Conservation (phyloP, 2,888 invertebrate genomes). For the Mesorhabditis sp. region DNA sequence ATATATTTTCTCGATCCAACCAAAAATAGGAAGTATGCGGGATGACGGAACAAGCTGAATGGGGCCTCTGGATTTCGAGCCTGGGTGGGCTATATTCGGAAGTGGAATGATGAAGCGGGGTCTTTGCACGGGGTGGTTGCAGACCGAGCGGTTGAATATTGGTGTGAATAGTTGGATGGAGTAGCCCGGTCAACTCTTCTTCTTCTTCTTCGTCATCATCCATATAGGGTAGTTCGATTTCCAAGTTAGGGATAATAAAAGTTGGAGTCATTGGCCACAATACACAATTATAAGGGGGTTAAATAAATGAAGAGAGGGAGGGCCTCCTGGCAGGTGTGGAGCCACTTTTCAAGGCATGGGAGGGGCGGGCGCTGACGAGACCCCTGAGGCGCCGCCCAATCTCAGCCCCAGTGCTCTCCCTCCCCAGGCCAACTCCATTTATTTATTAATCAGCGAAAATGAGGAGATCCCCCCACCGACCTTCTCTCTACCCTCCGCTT, state of each 20-base stretch:
- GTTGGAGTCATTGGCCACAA: background rate
- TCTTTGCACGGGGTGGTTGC: constrained; percentile 2
- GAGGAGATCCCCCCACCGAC: background rate
- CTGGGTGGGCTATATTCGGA: background rate
- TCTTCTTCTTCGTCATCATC: background rate
- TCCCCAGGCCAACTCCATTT: constrained; percentile 2
- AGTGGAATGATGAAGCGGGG: constrained; percentile 1
- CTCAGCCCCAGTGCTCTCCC: background rate
- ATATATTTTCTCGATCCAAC: background rate
- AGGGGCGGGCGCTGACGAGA: background rate
- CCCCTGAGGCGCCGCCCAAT: background rate
- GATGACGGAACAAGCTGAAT: background rate
- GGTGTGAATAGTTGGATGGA: no score
- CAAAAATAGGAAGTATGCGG: constrained; percentile 2
- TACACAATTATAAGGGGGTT: background rate
- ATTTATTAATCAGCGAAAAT: constrained; percentile 5
- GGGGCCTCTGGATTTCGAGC: background rate
- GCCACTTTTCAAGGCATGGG: no score
- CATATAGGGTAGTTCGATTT: background rate
- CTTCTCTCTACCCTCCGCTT: background rate
- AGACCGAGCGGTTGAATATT: background rate
- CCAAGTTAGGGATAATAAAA: constrained; percentile 1
- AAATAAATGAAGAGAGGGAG: no score
- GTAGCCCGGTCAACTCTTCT: background rate
- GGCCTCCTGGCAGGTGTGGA: no score